A percentile compares a stretch with the other conserved stretches of the same genome.
These are phyloP conservation scores for Diuraphis noxia DNA, from an alignment of 1,140 invertebrate species.

Conservation along the genomic window DNA sequence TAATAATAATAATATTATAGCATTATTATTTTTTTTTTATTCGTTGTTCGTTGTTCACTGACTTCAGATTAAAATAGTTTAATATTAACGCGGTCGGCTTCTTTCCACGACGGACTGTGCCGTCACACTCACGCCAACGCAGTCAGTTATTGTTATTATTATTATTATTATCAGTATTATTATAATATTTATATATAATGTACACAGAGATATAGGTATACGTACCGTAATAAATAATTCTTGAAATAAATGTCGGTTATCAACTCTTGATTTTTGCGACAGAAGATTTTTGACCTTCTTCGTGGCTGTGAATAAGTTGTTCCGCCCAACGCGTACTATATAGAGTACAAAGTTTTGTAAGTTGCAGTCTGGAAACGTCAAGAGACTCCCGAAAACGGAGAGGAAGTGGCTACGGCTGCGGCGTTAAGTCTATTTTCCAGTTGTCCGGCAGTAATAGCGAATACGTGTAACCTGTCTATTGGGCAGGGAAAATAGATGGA, in stretches of 20 bases:
- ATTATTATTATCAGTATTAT: not conserved
- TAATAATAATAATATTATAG: conserved; percentile 49
- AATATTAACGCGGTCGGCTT: conserved; percentile 43
- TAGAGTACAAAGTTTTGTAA: conserved; percentile 41
- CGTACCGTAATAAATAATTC: not conserved
- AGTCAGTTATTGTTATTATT: not conserved
- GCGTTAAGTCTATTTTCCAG: conserved; percentile 50
- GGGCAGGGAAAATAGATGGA: conserved; percentile 49
- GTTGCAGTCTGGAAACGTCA: conserved; percentile 5
- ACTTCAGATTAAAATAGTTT: conserved; percentile 50
- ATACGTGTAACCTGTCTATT: conserved; percentile 52
- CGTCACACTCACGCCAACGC: not conserved
- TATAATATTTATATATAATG: not conserved
- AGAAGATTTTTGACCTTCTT: not conserved
- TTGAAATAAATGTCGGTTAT: not conserved
- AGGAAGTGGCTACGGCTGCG: not conserved
- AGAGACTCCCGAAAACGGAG: not conserved
- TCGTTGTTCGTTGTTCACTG: conserved; percentile 44
- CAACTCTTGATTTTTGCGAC: not conserved
- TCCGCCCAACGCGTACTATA: not conserved
- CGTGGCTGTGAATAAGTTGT: not conserved
- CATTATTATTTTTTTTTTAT: conserved; percentile 24
- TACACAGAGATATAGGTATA: not conserved
- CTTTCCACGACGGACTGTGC: not conserved
- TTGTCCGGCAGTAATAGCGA: conserved; percentile 51